Conservation (phyloP, 2,797 vertebrate species). For the Falco novaeseelandiae region DNA sequence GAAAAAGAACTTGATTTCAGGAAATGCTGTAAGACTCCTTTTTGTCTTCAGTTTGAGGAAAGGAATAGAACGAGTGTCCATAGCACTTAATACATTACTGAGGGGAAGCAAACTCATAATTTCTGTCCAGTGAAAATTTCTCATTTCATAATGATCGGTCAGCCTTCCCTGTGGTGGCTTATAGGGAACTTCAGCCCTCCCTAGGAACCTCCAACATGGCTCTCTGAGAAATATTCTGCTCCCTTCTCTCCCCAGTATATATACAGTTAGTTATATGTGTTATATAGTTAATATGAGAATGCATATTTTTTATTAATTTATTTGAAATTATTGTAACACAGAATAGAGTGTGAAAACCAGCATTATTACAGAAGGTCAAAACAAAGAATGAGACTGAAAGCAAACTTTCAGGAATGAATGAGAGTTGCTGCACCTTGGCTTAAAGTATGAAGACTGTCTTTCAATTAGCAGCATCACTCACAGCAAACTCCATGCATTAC, state of each 20-base stretch:
- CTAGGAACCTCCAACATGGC: rapidly evolving
- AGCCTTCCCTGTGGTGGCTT: rapidly evolving
- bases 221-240: background rate
- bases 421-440: background rate
- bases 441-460: background rate
- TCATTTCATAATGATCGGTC: background rate
- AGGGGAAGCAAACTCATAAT: background rate
- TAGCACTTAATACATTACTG: background rate
- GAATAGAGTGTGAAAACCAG: background rate
- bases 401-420: background rate
- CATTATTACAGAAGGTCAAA: background rate
- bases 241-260: background rate
- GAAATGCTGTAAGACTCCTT: background rate
- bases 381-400: background rate
- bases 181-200: background rate
- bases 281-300: background rate
- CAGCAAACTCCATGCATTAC: background rate
- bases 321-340: background rate
- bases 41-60: background rate
- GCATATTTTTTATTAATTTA: background rate
- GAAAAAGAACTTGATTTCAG: background rate
- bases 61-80: rapidly evolving
- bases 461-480: background rate
- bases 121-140: background rate
- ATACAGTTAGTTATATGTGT: background rate